Base-by-base conservation (phyloP, 2,113 vertebrate species). In the Corythornis cristatus region DNA sequence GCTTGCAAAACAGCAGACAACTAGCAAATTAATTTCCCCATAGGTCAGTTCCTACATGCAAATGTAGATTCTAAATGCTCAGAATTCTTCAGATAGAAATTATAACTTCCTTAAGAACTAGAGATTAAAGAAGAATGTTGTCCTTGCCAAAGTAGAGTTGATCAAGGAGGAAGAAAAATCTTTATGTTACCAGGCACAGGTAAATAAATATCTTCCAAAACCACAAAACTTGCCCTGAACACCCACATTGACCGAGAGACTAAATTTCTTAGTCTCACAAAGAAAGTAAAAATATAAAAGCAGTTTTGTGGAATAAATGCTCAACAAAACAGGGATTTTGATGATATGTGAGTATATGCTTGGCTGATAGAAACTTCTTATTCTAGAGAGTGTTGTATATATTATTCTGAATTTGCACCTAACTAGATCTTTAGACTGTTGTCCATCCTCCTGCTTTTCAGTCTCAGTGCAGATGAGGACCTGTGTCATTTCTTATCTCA, bases 231-330 rank as follows among this genome's bases (percentile, higher is more conserved):
- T 96, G 42, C 28, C 31, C 12, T 72, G 67, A 88, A 16, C 66
- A 76, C 12, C 48, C 79, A 68, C 62, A 56, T 80, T 89, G 83
- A 83, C 65, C 92, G 40, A 53, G 23, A 86, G 25, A 54, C 48
- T 83, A 95, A 89, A 94, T 96, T 72, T 93, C 72, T 89, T 61
- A 84, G 87, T 71, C 86, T 91, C 66, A 93, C 83, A 94, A 89
- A 89, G 75, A 95, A 96, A 83, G 83, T 96, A 81, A 88, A 94
- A 93, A 37, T 89, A 83, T 40, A 71, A 89, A 95, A 73, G 76
- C 80, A 86, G 35, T 56, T 89, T 88, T 65, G 77, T 86, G 86
- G 35, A 91, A 91, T 93, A 58, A 89, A 76, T 82, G 94, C 29
- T 60, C 40, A 92, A 42, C 42, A 95, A 96, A 96, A 93, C 79